A percentile compares a stretch with the other conserved stretches of the same genome.
Evolutionary conservation across 2,888 invertebrate genomes (phyloP).

Genomic region (Plemyria rubiginata): DNA sequence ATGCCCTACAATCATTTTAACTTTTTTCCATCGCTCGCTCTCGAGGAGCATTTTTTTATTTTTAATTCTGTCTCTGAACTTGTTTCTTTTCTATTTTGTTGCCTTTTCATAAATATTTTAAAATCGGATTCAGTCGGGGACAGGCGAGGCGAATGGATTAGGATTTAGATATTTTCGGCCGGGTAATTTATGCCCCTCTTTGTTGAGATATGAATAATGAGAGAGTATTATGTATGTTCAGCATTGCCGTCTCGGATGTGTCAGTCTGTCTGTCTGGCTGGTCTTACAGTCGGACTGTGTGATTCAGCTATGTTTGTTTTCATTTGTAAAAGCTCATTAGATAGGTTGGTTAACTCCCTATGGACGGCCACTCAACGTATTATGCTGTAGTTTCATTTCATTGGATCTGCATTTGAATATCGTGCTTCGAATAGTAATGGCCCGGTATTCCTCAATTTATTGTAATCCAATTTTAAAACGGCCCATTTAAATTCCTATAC

Average conservation of each 20-base stretch:
- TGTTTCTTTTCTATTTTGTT: slow-evolving; percentile 64
- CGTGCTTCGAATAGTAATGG: slow-evolving; percentile 51
- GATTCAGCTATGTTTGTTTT: slow-evolving; percentile 33
- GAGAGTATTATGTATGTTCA: slow-evolving; percentile 67
- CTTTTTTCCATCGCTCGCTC: slow-evolving; percentile 79
- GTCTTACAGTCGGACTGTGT: slow-evolving; percentile 47
- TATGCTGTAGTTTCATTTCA: slow-evolving; percentile 28
- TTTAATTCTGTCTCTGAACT: slow-evolving; percentile 79
- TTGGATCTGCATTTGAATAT: slow-evolving; percentile 20
- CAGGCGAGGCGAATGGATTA: slow-evolving; percentile 82
- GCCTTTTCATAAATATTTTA: slow-evolving; percentile 84
- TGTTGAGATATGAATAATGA: slow-evolving; percentile 83
- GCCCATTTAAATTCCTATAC: slow-evolving; percentile 76
- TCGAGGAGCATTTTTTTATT: slow-evolving; percentile 74
- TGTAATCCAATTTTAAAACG: slow-evolving; percentile 67
- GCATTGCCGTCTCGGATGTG: slow-evolving; percentile 49
- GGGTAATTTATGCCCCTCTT: slow-evolving; percentile 81
- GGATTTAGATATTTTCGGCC: slow-evolving; percentile 83
- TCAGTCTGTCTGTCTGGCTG: slow-evolving; percentile 44
- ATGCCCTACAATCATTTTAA: slow-evolving; percentile 82
- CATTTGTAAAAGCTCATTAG: slow-evolving; percentile 29
- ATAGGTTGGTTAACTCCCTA: slow-evolving; percentile 30
- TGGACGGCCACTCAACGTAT: slow-evolving; percentile 24
- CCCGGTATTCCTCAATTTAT: slow-evolving; percentile 53
- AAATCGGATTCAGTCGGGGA: slow-evolving; percentile 82